These are phyloP conservation scores for Enteromius unitaeniatus DNA, from an alignment of 2,797 vertebrate species.

Conservation along the genomic window DNA sequence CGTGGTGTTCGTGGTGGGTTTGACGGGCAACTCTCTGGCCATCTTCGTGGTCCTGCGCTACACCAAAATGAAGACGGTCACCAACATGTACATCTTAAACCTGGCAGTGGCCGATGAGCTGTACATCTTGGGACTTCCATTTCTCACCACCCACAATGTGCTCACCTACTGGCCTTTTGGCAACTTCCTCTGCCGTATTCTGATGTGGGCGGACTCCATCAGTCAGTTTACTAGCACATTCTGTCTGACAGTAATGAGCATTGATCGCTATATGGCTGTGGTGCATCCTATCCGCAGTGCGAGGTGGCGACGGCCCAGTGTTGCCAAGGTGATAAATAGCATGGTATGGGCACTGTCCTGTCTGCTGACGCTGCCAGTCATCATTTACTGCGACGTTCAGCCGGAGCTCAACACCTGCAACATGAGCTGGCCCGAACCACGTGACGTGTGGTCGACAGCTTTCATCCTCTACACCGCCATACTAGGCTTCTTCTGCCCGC, in stretches of 20 bases:
- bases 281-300: conserved; percentile 89
- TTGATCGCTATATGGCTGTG: conserved; percentile 93
- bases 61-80: conserved; percentile 93
- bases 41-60: conserved; percentile 92
- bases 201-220: conserved; percentile 88
- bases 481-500: conserved; percentile 89
- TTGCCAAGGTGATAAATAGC: conserved; percentile 85
- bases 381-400: conserved; percentile 87
- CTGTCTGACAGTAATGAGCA: conserved; percentile 94
- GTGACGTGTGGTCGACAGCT: conserved; percentile 79
- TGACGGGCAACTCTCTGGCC: conserved; percentile 88
- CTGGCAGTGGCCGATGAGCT: conserved; percentile 91
- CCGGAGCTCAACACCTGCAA: conserved; percentile 87
- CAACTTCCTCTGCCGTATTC: conserved; percentile 87
- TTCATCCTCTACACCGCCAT: conserved; percentile 93
- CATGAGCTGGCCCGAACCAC: conserved; percentile 89
- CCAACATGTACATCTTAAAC: conserved; percentile 96
- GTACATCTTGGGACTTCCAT: conserved; percentile 92
- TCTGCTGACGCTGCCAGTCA: conserved; percentile 87
- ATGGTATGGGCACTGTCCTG: conserved; percentile 88
- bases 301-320: conserved; percentile 86
- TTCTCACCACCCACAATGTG: conserved; percentile 88
- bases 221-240: conserved; percentile 96
- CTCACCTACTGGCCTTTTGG: conserved; percentile 94
- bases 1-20: conserved; percentile 85